These are phyloP conservation scores for Corythoichthys haematopterus DNA, from an alignment of 2,113 vertebrate species.

Conservation along the genomic window DNA sequence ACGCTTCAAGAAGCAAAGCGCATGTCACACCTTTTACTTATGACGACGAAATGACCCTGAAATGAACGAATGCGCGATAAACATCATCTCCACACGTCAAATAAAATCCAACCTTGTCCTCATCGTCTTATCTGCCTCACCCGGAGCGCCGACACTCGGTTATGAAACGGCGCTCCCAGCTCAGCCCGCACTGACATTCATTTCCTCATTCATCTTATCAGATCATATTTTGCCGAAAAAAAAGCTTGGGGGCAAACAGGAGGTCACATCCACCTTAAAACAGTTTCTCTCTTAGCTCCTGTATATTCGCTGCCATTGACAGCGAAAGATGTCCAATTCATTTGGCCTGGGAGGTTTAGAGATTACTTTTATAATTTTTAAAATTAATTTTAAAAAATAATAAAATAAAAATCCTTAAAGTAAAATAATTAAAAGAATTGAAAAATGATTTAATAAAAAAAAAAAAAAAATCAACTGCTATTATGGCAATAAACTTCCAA, in stretches of 20 bases:
- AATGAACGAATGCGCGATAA: not conserved
- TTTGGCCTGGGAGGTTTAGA: too few species aligned
- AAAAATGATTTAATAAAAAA: too few species aligned
- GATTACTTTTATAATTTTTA: too few species aligned
- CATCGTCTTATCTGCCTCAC: conserved; percentile 14
- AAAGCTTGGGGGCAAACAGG: not conserved
- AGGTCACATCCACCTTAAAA: not conserved
- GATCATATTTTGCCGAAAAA: conserved; percentile 1
- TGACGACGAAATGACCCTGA: not conserved
- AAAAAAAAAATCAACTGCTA: too few species aligned
- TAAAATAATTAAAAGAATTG: too few species aligned
- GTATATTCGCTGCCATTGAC: too few species aligned
- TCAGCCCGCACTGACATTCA: conserved; percentile 15
- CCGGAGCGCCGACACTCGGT: conserved; percentile 5
- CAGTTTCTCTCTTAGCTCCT: not conserved
- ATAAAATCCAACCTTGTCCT: not conserved
- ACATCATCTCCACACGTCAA: not conserved
- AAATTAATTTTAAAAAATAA: too few species aligned
- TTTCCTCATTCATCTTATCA: conserved; percentile 27
- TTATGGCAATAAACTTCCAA: too few species aligned
- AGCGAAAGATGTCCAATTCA: too few species aligned
- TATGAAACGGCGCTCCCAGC: conserved; percentile 11
- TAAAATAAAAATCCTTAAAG: too few species aligned
- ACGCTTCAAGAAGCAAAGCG: not conserved
- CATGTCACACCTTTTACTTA: not conserved